Base-by-base conservation (phyloP, 2,113 vertebrate genomes). In the Cardinalis cardinalis region DNA sequence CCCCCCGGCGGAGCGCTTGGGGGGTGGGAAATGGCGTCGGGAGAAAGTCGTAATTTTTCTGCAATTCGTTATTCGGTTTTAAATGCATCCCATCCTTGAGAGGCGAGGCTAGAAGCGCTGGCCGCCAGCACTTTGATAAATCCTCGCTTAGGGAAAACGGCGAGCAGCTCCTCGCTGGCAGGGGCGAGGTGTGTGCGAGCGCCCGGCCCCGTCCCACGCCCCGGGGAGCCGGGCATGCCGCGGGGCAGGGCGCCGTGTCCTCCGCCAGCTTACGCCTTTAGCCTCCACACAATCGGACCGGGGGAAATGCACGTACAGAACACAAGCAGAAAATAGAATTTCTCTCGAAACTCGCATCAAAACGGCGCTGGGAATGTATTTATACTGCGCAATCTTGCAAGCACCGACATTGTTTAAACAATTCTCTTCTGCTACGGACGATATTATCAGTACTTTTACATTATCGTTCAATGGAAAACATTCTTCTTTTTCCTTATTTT, bases 341-440 rank as follows among this genome's bases (percentile, higher is more conserved):
- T 21, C 53, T 19, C 61, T 31, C 49, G 69, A 70, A 84, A 73
- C 52, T 16, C 25, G 13, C 53, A 58, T 75, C 53, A 61, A 84
- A 93, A 92, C 69, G 52, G 38, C 87, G 2, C 26, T 1, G 58
- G 29, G 65, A 78, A 68, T 64, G 38, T 90, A 93, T 93, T 96
- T 95, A 89, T 41, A 78, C 55, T 59, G 63, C 25, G 48, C 64
- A 85, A 48, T 89, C 89, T 73, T 29, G 84, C 59, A 55, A 83
- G 89, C 85, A 59, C 92, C 69, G 79, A 77, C 90, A 29, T 66
- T 92, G 88, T 96, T 95, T 96, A 95, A 95, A 95, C 90, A 95
- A 56, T 83, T 74, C 56, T 77, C 59, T 85, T 94, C 65, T 92
- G 77, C 88, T 95, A 46, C 15, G 73, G 66, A 79, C 77, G 63